Evolutionary conservation across 2,113 vertebrate genomes (phyloP).

Genomic region (Dromas ardeola): DNA sequence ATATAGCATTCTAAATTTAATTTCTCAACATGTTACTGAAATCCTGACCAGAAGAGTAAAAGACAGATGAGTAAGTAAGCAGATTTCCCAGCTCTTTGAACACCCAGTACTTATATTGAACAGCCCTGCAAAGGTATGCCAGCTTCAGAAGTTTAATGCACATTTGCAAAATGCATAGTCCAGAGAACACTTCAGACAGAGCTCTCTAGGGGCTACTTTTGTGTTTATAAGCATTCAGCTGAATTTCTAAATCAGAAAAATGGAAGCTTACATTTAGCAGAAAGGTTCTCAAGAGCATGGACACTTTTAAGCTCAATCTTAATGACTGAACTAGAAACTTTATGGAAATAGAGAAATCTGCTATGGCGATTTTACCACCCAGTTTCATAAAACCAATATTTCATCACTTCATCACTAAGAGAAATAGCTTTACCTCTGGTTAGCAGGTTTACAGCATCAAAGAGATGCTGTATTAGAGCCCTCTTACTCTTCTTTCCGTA

Average conservation of each 20-base stretch:
- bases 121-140: background rate
- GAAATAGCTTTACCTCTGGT: background rate
- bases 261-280: background rate
- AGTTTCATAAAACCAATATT: background rate
- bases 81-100: background rate
- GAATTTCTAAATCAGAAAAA: conserved; percentile 5
- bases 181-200: background rate
- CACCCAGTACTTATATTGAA: background rate
- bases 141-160: background rate
- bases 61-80: background rate
- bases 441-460: background rate
- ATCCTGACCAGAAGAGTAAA: background rate
- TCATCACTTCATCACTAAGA: background rate
- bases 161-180: background rate
- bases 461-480: background rate
- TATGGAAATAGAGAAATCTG: background rate
- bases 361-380: background rate
- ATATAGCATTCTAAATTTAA: background rate
- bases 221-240: background rate
- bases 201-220: background rate
- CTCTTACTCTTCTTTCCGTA: background rate
- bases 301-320: background rate
- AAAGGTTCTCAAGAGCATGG: background rate
- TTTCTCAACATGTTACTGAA: background rate
- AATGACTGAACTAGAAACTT: background rate